Evolutionary conservation across 2,113 vertebrate species (phyloP).

Genomic region (Cervus canadensis): DNA sequence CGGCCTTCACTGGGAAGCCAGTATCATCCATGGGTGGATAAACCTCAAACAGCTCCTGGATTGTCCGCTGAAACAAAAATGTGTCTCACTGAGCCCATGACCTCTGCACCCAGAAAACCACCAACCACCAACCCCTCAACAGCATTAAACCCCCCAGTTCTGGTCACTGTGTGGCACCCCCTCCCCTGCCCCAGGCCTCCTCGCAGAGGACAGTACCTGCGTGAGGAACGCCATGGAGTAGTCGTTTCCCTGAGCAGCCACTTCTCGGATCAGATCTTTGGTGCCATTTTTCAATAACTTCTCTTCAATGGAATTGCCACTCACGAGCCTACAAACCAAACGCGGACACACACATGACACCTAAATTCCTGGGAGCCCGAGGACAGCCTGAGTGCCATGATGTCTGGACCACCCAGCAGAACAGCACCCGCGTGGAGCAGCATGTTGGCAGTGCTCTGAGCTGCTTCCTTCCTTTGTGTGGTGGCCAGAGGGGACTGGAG

Average conservation of each 20-base stretch:
- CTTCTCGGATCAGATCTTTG: constrained; percentile 89
- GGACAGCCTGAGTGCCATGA: not conserved
- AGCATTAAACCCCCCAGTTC: accelerated
- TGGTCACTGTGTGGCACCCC: accelerated
- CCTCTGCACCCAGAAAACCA: accelerated
- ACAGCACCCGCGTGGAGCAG: not conserved
- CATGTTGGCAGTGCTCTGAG: no score
- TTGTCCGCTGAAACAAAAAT: constrained; percentile 82
- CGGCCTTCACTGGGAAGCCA: constrained; percentile 82
- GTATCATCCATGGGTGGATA: constrained; percentile 83
- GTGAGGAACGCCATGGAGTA: constrained; percentile 89
- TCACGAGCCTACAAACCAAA: constrained; percentile 82
- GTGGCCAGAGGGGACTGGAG: not conserved
- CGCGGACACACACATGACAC: accelerated
- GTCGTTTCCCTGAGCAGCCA: constrained; percentile 88
- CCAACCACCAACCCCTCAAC: accelerated
- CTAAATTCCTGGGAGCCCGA: not conserved
- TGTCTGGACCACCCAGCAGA: not conserved
- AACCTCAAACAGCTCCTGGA: constrained; percentile 92
- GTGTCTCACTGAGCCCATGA: accelerated
- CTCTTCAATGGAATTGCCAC: constrained; percentile 92
- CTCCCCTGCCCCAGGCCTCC: accelerated
- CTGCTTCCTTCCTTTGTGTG: not conserved
- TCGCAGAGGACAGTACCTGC: constrained; percentile 75
- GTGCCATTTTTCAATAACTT: constrained; percentile 90